Evolutionary conservation across 2,113 vertebrate species (phyloP).

Genomic region (Megaceryle torquata): DNA sequence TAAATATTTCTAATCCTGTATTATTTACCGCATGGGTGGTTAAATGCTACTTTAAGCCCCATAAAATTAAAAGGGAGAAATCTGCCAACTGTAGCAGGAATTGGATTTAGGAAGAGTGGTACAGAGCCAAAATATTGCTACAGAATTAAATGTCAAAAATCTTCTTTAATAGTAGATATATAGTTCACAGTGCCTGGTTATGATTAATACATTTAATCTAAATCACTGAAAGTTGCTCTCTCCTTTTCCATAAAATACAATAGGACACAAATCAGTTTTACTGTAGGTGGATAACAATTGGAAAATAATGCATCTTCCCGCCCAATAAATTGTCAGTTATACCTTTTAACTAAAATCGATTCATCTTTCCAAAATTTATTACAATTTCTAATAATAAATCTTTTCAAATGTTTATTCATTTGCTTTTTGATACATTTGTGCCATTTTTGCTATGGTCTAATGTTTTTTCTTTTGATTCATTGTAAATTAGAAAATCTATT

Average conservation of each 20-base stretch:
- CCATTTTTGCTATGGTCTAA: constrained; percentile 97
- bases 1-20: constrained; percentile 97
- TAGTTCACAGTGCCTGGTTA: constrained; percentile 97
- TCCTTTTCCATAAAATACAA: constrained; percentile 99
- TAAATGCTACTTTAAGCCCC: constrained; percentile 97
- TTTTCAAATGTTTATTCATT: constrained; percentile 99
- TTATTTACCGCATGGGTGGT: constrained; percentile 98
- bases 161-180: constrained; percentile 98
- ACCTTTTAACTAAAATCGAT: constrained; percentile 99
- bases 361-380: constrained; percentile 97
- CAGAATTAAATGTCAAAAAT: constrained; percentile 99
- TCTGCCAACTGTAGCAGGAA: constrained; percentile 89
- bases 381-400: constrained; percentile 96
- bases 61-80: constrained; percentile 97
- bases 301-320: constrained; percentile 99
- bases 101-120: constrained; percentile 95
- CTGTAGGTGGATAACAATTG: constrained; percentile 98
- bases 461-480: constrained; percentile 93
- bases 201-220: constrained; percentile 99
- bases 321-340: constrained; percentile 99
- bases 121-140: constrained; percentile 96
- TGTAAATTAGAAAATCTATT: constrained; percentile 99
- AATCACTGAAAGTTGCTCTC: constrained; percentile 98
- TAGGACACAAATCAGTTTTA: constrained; percentile 99
- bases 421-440: constrained; percentile 99